These are phyloP conservation scores for Tachycineta bicolor DNA, from an alignment of 2,113 vertebrate species.

Conservation along the genomic window DNA sequence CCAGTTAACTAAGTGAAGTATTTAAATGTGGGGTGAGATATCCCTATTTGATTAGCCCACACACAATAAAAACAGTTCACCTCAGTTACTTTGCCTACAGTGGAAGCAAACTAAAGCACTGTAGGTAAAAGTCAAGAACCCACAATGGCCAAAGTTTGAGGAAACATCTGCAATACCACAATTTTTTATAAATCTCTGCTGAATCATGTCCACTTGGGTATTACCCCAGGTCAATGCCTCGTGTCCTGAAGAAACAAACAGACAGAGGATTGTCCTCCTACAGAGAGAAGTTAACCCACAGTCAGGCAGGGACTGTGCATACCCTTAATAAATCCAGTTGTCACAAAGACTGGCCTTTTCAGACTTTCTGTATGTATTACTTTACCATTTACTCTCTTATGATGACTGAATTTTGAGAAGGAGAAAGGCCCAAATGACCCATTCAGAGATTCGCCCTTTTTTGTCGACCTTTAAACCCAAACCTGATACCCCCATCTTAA, in stretches of 20 bases:
- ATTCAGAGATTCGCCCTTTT: background rate
- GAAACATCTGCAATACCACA: background rate
- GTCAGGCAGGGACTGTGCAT: background rate
- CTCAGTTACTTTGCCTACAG: fast-evolving
- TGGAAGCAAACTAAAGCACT: background rate
- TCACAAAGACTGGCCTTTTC: background rate
- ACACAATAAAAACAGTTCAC: background rate
- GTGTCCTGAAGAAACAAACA: background rate
- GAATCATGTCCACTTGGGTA: background rate
- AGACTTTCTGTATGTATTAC: background rate
- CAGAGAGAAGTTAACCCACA: background rate
- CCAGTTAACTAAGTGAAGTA: background rate
- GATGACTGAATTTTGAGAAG: background rate
- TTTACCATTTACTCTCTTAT: background rate
- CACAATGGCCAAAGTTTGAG: background rate
- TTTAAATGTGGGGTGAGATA: background rate
- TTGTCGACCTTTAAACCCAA: slow-evolving; percentile 26
- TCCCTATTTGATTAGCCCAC: background rate
- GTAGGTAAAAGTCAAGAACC: background rate
- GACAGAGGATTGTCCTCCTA: background rate
- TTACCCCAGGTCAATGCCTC: background rate
- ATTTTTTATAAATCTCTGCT: background rate
- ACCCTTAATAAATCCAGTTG: background rate
- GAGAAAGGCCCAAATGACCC: background rate
- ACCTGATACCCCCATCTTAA: background rate